phyloP scores from a whole-genome alignment of 2,113 vertebrate species.

The Cryptoleucopteryx plumbea region DNA sequence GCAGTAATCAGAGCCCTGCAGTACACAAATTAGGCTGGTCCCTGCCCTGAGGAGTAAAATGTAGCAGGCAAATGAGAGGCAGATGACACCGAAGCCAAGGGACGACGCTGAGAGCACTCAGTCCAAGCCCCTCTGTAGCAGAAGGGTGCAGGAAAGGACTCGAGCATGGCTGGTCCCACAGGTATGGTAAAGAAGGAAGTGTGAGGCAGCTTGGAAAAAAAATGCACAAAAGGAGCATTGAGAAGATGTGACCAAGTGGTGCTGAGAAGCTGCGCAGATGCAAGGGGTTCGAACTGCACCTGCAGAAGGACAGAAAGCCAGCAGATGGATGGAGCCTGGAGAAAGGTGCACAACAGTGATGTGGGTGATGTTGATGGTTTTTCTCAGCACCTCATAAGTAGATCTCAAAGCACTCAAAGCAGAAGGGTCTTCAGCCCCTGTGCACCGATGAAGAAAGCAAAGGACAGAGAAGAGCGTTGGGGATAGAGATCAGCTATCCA shows the following conservation, averaged over 20 bases:
- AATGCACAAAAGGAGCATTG: neutral
- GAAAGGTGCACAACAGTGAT: neutral
- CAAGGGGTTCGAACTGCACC: neutral
- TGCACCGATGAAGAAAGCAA: neutral
- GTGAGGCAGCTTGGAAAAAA: neutral
- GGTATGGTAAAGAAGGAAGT: neutral
- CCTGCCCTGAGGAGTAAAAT: neutral
- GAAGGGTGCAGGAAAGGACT: neutral
- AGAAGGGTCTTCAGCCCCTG: neutral
- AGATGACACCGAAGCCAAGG: neutral
- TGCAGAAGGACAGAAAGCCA: neutral
- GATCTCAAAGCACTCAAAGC: neutral
- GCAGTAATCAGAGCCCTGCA: neutral
- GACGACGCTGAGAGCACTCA: neutral
- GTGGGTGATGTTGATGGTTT: neutral
- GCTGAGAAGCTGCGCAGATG: neutral
- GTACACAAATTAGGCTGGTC: neutral
- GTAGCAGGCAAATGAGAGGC: neutral
- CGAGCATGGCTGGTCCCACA: accelerated
- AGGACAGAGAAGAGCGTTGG: neutral
- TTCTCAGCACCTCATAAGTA: neutral
- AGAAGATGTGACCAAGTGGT: neutral
- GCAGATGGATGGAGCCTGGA: neutral
- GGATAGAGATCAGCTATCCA: neutral
- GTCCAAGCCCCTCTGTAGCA: neutral